phyloP scores from a whole-genome alignment of 2,113 vertebrate species.

The Clarias macrocephalus region DNA sequence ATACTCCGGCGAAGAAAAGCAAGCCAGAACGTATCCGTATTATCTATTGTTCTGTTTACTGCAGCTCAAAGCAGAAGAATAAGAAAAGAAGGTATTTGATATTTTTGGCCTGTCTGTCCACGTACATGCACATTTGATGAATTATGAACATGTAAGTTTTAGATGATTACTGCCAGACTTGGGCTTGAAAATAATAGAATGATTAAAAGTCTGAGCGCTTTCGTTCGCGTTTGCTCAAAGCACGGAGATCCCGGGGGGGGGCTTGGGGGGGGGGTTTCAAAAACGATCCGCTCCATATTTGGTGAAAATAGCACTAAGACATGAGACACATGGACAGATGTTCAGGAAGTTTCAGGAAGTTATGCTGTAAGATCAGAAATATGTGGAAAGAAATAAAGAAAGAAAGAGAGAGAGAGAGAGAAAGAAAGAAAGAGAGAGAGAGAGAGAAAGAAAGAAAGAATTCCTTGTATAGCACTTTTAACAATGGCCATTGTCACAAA shows the following conservation, averaged over 20 bases:
- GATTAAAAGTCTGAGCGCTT: conserved; percentile 11
- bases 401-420: not conserved
- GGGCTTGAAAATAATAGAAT: not conserved
- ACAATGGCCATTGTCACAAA: too few relatives aligned
- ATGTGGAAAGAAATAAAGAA: not conserved
- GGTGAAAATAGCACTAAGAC: conserved; percentile 21
- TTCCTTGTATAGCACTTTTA: too few relatives aligned
- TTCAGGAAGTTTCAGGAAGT: conserved; percentile 6
- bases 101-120: not conserved
- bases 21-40: not conserved
- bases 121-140: conserved; percentile 2
- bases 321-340: not conserved
- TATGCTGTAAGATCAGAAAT: not conserved
- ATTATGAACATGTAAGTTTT: conserved; percentile 12
- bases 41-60: not conserved
- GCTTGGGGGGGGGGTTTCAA: not conserved
- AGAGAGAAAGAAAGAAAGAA: not conserved
- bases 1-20: not conserved
- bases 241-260: conserved; percentile 4
- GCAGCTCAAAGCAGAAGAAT: not conserved
- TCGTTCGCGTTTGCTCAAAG: not conserved
- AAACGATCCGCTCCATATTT: conserved; percentile 6
- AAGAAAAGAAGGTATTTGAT: not conserved
- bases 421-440: too few relatives aligned
- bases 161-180: conserved; percentile 23